phyloP scores from a whole-genome alignment of 2,888 invertebrate species.

The Macropis europaea region DNA sequence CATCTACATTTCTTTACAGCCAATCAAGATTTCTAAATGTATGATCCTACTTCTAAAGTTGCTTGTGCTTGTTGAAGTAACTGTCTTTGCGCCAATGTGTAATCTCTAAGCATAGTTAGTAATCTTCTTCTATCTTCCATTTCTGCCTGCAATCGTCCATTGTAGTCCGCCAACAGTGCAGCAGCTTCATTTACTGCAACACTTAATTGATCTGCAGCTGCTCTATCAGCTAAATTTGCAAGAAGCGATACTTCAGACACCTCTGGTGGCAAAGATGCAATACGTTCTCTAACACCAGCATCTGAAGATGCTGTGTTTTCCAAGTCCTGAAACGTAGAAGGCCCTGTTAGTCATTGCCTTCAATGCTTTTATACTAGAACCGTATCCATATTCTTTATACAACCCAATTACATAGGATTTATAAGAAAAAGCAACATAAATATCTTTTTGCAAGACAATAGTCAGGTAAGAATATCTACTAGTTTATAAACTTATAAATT shows the following conservation, averaged over 20 bases:
- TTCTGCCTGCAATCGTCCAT: conserved; percentile 91
- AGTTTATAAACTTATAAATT: conserved; percentile 11
- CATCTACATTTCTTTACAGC: not conserved
- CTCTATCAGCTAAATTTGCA: conserved; percentile 91
- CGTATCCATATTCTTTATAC: conserved; percentile 3
- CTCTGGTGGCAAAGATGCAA: conserved; percentile 95
- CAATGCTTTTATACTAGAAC: conserved; percentile 3
- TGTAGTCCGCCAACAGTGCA: conserved; percentile 92
- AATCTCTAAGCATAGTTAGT: conserved; percentile 92
- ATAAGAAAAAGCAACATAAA: not conserved
- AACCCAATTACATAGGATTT: not conserved
- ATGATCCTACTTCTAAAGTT: conserved; percentile 87
- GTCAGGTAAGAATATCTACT: conserved; percentile 9
- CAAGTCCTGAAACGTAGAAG: conserved; percentile 84
- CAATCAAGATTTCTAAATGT: not conserved
- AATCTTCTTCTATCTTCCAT: conserved; percentile 94
- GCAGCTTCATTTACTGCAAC: conserved; percentile 94
- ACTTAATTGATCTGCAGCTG: conserved; percentile 89
- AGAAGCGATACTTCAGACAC: conserved; percentile 95
- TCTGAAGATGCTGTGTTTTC: conserved; percentile 98
- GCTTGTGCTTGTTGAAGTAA: conserved; percentile 92
- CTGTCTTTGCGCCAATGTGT: conserved; percentile 92
- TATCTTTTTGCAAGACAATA: not conserved
- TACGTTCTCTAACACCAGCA: conserved; percentile 94
- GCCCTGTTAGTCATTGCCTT: conserved; percentile 50